Conservation (phyloP, 2,797 vertebrate genomes). For the Eremophila alpestris region DNA sequence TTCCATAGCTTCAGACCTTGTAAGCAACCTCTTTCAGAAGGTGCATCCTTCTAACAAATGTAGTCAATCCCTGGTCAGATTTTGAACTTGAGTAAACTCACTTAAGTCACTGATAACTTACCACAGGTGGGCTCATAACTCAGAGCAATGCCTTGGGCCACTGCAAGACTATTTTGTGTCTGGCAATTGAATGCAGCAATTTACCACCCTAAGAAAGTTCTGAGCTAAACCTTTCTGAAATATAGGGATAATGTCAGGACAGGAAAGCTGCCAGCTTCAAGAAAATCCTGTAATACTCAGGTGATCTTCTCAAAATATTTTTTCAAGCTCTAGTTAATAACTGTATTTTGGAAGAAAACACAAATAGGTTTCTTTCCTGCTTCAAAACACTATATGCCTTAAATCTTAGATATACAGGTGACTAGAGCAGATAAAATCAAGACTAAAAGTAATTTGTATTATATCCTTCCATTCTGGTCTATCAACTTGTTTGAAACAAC, state of each 20-base stretch:
- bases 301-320: background rate
- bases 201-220: background rate
- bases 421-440: background rate
- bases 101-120: background rate
- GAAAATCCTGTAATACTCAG: background rate
- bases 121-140: background rate
- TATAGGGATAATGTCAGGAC: background rate
- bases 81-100: background rate
- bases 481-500: background rate
- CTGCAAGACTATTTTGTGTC: background rate
- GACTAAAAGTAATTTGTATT: background rate
- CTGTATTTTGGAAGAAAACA: background rate
- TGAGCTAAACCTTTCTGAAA: background rate
- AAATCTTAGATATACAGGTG: background rate
- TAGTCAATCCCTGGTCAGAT: background rate
- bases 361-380: background rate
- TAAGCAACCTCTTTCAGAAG: background rate
- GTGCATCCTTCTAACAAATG: background rate
- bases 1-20: accelerated
- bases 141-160: background rate
- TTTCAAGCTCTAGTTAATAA: background rate
- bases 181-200: background rate
- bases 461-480: background rate
- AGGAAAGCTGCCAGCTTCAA: background rate
- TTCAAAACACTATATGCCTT: background rate